A percentile compares a stretch with the other conserved stretches of the same genome.
These are phyloP conservation scores for Lycaena phlaeas DNA, from an alignment of 2,888 invertebrate genomes.

Conservation along the genomic window DNA sequence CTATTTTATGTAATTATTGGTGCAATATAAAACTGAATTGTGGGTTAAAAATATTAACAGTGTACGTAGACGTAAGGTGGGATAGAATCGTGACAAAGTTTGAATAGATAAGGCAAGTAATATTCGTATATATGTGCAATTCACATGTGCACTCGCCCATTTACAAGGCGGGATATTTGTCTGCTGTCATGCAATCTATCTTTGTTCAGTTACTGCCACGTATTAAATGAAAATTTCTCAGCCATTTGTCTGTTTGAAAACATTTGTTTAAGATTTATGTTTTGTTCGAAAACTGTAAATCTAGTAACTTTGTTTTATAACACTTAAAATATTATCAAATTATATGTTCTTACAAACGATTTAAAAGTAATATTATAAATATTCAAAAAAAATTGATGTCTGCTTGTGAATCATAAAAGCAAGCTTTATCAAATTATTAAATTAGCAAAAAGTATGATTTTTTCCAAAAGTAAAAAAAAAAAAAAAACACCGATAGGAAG, in stretches of 20 bases:
- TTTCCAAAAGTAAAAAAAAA: too few relatives aligned
- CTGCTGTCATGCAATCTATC: conserved; percentile 11
- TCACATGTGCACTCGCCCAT: conserved; percentile 8
- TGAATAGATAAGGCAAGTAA: neutral
- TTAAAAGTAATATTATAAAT: too few relatives aligned
- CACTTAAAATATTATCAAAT: too few relatives aligned
- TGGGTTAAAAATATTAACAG: neutral
- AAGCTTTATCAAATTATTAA: too few relatives aligned
- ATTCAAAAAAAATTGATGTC: too few relatives aligned
- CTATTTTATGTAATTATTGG: too few relatives aligned
- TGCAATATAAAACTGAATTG: too few relatives aligned
- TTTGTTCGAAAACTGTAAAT: neutral
- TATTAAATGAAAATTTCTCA: conserved; percentile 6
- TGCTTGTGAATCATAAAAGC: too few relatives aligned
- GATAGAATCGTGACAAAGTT: conserved; percentile 9
- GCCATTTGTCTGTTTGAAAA: conserved; percentile 3
- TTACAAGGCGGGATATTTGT: conserved; percentile 11
- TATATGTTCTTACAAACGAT: too few relatives aligned
- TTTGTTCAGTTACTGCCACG: conserved; percentile 9
- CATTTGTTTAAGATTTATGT: conserved; percentile 1
- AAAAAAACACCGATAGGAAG: too few relatives aligned
- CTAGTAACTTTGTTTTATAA: too few relatives aligned
- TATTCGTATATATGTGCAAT: conserved; percentile 5
- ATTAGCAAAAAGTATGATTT: too few relatives aligned
- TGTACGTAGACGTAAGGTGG: neutral